Evolutionary conservation across 2,888 invertebrate species (phyloP).

Genomic region (Drosophila subsilvestris): DNA sequence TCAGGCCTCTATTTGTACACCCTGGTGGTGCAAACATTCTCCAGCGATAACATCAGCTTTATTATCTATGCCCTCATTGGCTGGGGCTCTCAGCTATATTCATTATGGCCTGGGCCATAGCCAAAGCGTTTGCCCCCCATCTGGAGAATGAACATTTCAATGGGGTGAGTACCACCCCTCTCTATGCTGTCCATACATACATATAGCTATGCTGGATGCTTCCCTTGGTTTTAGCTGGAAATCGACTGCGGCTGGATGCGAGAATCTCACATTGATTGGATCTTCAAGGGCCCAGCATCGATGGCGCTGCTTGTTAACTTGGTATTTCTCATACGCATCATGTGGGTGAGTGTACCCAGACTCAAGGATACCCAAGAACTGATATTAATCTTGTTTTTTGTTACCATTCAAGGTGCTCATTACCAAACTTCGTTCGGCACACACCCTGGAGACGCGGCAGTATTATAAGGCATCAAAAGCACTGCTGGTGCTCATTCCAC

Average conservation of each 20-base stretch:
- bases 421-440: constrained; percentile 95
- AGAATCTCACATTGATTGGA: constrained; percentile 92
- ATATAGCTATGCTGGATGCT: constrained; percentile 4
- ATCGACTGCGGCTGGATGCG: constrained; percentile 92
- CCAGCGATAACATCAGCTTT: constrained; percentile 93
- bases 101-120: constrained; percentile 82
- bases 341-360: constrained; percentile 89
- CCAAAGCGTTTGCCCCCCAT: constrained; percentile 80
- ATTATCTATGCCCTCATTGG: constrained; percentile 92
- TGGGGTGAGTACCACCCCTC: constrained; percentile 82
- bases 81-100: constrained; percentile 87
- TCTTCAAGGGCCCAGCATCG: constrained; percentile 93
- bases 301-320: constrained; percentile 91
- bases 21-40: constrained; percentile 93
- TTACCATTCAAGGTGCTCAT: constrained; percentile 89
- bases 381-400: no score
- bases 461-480: constrained; percentile 96
- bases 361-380: background rate
- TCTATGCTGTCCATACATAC: background rate
- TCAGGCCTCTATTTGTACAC: constrained; percentile 94
- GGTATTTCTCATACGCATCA: constrained; percentile 92
- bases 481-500: constrained; percentile 94
- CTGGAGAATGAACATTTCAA: constrained; percentile 81
- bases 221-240: constrained; percentile 77
- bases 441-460: constrained; percentile 94